A percentile compares a stretch with the other conserved stretches of the same genome.
phyloP scores from a whole-genome alignment of 2,113 vertebrate species.

The Synchiropus splendidus region DNA sequence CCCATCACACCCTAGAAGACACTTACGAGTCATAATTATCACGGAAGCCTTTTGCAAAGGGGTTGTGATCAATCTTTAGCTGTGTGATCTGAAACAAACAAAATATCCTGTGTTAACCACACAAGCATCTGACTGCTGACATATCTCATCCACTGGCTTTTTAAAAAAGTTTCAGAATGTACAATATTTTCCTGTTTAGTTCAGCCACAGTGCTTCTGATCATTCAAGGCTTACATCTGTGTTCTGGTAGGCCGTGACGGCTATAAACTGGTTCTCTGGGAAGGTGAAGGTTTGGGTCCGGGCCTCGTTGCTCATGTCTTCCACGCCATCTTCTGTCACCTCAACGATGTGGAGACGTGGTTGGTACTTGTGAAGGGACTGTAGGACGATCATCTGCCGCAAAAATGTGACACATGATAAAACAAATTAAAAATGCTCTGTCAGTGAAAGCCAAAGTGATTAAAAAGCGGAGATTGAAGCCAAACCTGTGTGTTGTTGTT shows the following conservation, averaged over 20 bases:
- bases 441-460: background rate
- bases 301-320: conserved; percentile 87
- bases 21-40: conserved; percentile 99
- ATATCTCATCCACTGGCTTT: background rate
- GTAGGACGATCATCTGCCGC: conserved; percentile 90
- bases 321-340: conserved; percentile 93
- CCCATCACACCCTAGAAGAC: background rate
- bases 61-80: conserved; percentile 98
- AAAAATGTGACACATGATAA: conserved; percentile 13
- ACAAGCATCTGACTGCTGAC: background rate
- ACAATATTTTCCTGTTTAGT: background rate
- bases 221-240: conserved; percentile 77
- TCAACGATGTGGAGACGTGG: conserved; percentile 95
- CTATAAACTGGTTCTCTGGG: conserved; percentile 95
- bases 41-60: conserved; percentile 97
- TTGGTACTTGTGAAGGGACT: conserved; percentile 95
- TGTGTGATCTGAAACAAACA: conserved; percentile 83
- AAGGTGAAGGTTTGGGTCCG: conserved; percentile 95
- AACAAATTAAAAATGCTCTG: too few relatives aligned
- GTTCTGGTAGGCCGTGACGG: conserved; percentile 96
- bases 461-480: background rate
- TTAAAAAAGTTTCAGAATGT: background rate
- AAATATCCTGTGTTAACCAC: background rate
- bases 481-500: conserved; percentile 96
- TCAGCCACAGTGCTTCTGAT: too few relatives aligned